Percentiles rank a stretch among this genome's conserved stretches.
Conservation (phyloP, 2,113 vertebrate genomes). For the Prietella phreatophila region DNA sequence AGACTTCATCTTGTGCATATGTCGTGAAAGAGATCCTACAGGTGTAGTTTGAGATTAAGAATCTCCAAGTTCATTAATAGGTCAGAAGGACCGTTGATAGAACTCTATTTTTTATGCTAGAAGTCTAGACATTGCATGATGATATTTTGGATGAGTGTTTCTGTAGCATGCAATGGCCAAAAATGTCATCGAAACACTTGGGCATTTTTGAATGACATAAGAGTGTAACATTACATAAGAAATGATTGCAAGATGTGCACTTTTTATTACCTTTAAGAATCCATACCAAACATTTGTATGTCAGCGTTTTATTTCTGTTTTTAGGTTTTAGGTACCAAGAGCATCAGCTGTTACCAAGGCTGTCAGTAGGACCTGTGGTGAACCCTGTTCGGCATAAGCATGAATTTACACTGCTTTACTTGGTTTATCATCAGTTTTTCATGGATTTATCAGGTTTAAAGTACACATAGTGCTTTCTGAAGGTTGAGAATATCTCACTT, state of each 20-base stretch:
- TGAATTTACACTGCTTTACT: neutral
- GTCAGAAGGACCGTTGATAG: neutral
- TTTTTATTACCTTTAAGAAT: slow-evolving; percentile 35
- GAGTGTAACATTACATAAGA: slow-evolving; percentile 6
- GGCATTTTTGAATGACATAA: slow-evolving; percentile 33
- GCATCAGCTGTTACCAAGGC: slow-evolving; percentile 11
- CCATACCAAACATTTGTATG: neutral
- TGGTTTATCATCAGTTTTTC: neutral
- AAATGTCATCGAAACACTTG: neutral
- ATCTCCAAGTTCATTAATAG: neutral
- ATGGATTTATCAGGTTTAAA: neutral
- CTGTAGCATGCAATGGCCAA: slow-evolving; percentile 35
- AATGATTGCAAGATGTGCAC: slow-evolving; percentile 44
- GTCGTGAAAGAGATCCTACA: neutral
- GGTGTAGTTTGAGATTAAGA: neutral
- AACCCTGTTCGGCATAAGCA: slow-evolving; percentile 1
- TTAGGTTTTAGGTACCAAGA: slow-evolving; percentile 14
- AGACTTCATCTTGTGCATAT: neutral
- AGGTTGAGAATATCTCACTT: neutral
- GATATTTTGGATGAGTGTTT: slow-evolving; percentile 2
- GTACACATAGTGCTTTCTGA: neutral
- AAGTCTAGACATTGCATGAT: slow-evolving; percentile 15
- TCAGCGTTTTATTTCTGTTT: neutral
- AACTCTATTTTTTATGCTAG: neutral
- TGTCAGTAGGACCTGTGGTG: neutral